Percentiles rank a stretch among this genome's conserved stretches.
These are phyloP conservation scores for Xiphorhynchus elegans DNA, from an alignment of 2,113 vertebrate genomes.

Conservation along the genomic window DNA sequence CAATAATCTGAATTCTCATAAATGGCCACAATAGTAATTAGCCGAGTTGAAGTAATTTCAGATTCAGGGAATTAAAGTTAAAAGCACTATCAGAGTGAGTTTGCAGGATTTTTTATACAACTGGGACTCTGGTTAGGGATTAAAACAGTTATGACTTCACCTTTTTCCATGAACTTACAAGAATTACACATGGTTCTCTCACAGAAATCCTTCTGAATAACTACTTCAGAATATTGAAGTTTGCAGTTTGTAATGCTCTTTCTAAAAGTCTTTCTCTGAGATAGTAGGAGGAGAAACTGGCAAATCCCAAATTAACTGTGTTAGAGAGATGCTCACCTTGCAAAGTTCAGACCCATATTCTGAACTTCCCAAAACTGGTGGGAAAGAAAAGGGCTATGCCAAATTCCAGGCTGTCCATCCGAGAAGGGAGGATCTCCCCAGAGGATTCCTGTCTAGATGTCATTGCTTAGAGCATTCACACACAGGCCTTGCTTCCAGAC, in stretches of 20 bases:
- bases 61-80: neutral
- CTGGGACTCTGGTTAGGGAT: neutral
- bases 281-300: neutral
- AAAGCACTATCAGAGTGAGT: neutral
- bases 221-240: neutral
- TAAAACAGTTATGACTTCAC: neutral
- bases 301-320: neutral
- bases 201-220: neutral
- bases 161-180: neutral
- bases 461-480: too few relatives aligned
- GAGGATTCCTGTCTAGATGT: too few relatives aligned
- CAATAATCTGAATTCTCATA: neutral
- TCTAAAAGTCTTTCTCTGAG: neutral
- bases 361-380: neutral
- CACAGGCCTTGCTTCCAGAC: accelerated
- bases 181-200: neutral
- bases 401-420: neutral
- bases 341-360: neutral
- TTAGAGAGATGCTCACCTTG: accelerated
- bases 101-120: neutral
- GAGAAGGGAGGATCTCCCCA: accelerated
- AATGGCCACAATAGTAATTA: neutral
- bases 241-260: neutral
- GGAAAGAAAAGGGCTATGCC: neutral
- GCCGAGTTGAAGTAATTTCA: neutral